Conservation (phyloP, 1,140 invertebrate species). For the Cyrtorhinus lividipennis region DNA sequence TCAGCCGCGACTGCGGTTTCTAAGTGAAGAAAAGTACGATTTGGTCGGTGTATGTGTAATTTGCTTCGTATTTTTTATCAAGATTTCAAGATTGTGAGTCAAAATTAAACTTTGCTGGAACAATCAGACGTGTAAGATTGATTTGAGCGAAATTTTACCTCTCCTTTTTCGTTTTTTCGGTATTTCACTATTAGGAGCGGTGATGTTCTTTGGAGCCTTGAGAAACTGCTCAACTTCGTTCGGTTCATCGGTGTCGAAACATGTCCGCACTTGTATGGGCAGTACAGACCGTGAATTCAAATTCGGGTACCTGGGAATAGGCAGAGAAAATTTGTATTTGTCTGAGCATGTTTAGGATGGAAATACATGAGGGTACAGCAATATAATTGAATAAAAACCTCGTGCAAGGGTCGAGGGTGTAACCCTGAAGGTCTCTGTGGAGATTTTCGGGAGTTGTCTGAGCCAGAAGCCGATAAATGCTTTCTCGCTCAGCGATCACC, state of each 20-base stretch:
- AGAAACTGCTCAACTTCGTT: slow-evolving; percentile 32
- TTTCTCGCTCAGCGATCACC: slow-evolving; percentile 86
- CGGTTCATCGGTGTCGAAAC: slow-evolving; percentile 45
- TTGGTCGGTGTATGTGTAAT: not conserved
- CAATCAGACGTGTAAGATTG: too few relatives aligned
- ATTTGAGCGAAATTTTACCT: too few relatives aligned
- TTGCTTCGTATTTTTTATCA: too few relatives aligned
- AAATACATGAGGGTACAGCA: not conserved
- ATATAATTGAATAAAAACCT: slow-evolving; percentile 29
- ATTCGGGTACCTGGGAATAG: slow-evolving; percentile 32
- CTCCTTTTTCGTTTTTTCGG: slow-evolving; percentile 47
- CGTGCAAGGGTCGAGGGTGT: slow-evolving; percentile 80
- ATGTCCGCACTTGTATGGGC: slow-evolving; percentile 47
- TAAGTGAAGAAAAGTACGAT: not conserved
- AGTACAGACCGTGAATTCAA: slow-evolving; percentile 39
- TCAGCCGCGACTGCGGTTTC: slow-evolving; percentile 43
- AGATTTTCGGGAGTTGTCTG: slow-evolving; percentile 96
- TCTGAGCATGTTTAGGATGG: not conserved
- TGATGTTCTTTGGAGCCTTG: slow-evolving; percentile 26
- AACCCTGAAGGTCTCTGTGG: slow-evolving; percentile 70
- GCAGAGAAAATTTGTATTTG: slow-evolving; percentile 3
- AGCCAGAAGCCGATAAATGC: slow-evolving; percentile 54
- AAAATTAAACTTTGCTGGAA: too few relatives aligned
- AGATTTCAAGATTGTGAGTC: too few relatives aligned
- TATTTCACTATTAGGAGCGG: slow-evolving; percentile 30